These are phyloP conservation scores for Cyclophora punctaria DNA, from an alignment of 2,888 invertebrate genomes.

Conservation along the genomic window DNA sequence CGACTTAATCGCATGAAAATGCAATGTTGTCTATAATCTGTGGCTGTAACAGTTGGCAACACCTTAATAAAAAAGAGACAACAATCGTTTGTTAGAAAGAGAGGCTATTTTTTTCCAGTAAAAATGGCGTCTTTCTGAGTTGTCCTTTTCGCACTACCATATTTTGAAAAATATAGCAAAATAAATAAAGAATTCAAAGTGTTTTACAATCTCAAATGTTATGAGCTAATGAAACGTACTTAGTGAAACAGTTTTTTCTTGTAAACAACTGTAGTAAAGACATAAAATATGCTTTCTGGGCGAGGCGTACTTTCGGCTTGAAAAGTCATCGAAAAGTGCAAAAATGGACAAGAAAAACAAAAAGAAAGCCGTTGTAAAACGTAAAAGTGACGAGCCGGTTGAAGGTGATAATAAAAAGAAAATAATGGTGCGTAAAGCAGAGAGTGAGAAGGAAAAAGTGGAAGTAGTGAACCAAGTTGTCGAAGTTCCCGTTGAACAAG, in stretches of 20 bases:
- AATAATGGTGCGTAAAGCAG: slow-evolving; percentile 55
- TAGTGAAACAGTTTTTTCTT: too few species aligned
- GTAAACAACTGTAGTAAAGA: not conserved
- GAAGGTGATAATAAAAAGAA: slow-evolving; percentile 61
- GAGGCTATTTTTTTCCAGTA: slow-evolving; percentile 22
- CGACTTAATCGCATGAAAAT: not conserved
- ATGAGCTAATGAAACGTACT: too few species aligned
- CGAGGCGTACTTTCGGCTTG: slow-evolving; percentile 34
- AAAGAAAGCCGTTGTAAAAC: slow-evolving; percentile 67
- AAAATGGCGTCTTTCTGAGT: slow-evolving; percentile 69
- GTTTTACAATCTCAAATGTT: too few species aligned
- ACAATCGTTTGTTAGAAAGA: slow-evolving; percentile 11
- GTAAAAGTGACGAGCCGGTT: slow-evolving; percentile 60
- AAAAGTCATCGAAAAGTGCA: slow-evolving; percentile 27
- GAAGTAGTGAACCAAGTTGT: slow-evolving; percentile 64
- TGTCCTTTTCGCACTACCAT: slow-evolving; percentile 60
- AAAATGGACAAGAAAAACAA: slow-evolving; percentile 73
- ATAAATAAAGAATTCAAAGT: too few species aligned
- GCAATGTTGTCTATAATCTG: not conserved
- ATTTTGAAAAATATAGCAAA: slow-evolving; percentile 13
- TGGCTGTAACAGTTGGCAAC: not conserved
- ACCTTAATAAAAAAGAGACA: not conserved
- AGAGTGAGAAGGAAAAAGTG: slow-evolving; percentile 56
- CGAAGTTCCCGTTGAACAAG: slow-evolving; percentile 64
- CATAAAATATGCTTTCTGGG: slow-evolving; percentile 40